Percentiles rank a stretch among this genome's conserved stretches.
Evolutionary conservation across 2,113 vertebrate genomes (phyloP).

Genomic region (Dicaeum eximium): DNA sequence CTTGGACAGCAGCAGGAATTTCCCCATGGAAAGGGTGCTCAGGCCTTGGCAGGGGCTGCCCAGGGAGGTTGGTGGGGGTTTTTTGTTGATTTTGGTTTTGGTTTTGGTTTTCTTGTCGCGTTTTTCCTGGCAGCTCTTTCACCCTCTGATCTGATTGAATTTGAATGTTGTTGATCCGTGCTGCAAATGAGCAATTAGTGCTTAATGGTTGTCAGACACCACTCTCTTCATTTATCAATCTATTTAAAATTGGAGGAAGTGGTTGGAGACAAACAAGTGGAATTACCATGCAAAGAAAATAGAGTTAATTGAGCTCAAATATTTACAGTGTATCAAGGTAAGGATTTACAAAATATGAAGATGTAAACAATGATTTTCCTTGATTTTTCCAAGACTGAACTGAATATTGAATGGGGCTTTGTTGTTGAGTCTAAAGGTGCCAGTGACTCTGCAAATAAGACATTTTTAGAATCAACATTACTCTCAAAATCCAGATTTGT

Average conservation of each 20-base stretch:
- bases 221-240: slow-evolving; percentile 13
- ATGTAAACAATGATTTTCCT: background rate
- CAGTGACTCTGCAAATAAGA: background rate
- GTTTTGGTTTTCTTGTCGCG: background rate
- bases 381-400: background rate
- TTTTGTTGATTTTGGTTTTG: background rate
- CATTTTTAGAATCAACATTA: background rate
- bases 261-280: background rate
- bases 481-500: background rate
- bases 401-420: background rate
- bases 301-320: slow-evolving; percentile 30
- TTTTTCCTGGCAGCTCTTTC: slow-evolving; percentile 27
- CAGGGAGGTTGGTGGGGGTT: background rate
- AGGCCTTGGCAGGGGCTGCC: background rate
- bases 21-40: background rate
- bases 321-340: background rate
- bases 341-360: background rate
- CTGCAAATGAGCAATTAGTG: slow-evolving; percentile 13
- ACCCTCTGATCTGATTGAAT: background rate
- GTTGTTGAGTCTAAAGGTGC: background rate
- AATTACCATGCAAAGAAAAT: background rate
- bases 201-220: slow-evolving; percentile 21
- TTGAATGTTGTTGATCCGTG: slow-evolving; percentile 13
- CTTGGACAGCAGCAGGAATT: background rate
- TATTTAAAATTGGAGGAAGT: background rate